Conservation (phyloP, 2,797 vertebrate genomes). For the Microctenopoma steveboyesi region DNA sequence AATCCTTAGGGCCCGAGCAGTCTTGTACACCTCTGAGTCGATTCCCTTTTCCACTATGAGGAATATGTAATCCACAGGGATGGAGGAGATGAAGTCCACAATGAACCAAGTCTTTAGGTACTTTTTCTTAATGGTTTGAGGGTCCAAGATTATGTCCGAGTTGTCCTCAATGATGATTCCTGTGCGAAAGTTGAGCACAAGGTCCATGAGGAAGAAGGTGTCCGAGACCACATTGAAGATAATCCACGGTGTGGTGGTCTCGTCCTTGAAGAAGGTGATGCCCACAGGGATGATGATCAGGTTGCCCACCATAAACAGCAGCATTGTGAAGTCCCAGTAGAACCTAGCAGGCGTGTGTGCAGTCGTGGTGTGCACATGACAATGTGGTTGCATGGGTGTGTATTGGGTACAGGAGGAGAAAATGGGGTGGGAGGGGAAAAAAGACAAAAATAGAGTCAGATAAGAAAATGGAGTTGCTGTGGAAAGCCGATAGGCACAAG, state of each 20-base stretch:
- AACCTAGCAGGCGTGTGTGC: constrained; percentile 83
- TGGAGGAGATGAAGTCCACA: constrained; percentile 97
- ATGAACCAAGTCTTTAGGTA: constrained; percentile 98
- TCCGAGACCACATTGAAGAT: constrained; percentile 98
- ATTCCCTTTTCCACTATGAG: constrained; percentile 98
- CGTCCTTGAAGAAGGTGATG: constrained; percentile 99
- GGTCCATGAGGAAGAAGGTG: constrained; percentile 98
- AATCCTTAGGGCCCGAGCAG: constrained; percentile 93
- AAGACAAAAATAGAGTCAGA: constrained; percentile 68
- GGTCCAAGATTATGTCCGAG: constrained; percentile 98
- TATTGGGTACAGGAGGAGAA: constrained; percentile 12
- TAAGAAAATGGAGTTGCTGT: constrained; percentile 48
- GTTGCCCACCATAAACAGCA: constrained; percentile 99
- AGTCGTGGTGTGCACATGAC: constrained; percentile 31
- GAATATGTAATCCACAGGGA: constrained; percentile 99
- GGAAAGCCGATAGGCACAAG: constrained; percentile 62
- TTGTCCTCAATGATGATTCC: constrained; percentile 98
- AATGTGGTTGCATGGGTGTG: constrained; percentile 33
- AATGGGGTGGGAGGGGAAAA: constrained; percentile 6
- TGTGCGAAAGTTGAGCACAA: constrained; percentile 98
- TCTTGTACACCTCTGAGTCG: constrained; percentile 98
- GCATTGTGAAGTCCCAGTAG: constrained; percentile 99
- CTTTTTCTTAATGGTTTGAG: constrained; percentile 94
- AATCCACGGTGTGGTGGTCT: constrained; percentile 97
- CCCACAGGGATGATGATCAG: constrained; percentile 98